Base-by-base conservation (phyloP, 2,113 vertebrate species). In the Osmerus eperlanus region DNA sequence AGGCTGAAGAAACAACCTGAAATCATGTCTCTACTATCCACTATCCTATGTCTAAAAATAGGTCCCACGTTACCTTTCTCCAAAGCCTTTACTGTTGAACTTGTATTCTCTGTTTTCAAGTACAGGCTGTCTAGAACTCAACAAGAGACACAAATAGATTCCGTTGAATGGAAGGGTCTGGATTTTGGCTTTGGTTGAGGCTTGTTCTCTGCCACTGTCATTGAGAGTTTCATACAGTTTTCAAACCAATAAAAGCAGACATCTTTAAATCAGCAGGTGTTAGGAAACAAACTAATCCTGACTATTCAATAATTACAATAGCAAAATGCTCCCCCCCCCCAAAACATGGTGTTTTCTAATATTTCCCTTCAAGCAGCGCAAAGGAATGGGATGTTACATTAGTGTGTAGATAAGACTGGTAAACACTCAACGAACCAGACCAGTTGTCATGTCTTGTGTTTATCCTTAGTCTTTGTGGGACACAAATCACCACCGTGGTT, bases 1-100 rank as follows among this genome's bases (percentile, higher is more conserved):
- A 81, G 78, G 82, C 65, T 78, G 79, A 75, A 82, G 79, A 76
- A 85, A 85, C 74, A 76, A 66, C 72, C 78, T 86, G 81, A 80
- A 84, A 89, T 88, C 85, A 88, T 88, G 76, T 83, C 84, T 47
- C 41, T 47, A 84, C 71, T 61, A 80, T 80, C 78, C 78, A 83
- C 73, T 63, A 80, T 80, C 78, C 77, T 14, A 65, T 1, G 23
- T 79, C 77, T 86, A 83, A 87, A 90, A 91, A 88, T 90, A 91
- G 86, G 86, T 71, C 68, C 75, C 78, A 82, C 78, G 89, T 71
- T 2, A 58, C 36, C 60, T 70, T 77, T 76, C 73, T 86, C 75
- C 70, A 65, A 68, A 83, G 83, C 78, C 76, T 77, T 85, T 59
- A 56, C 47, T 62, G 29, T 51, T 61, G 14, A 19, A 65, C 65